phyloP scores from a whole-genome alignment of 1,140 invertebrate species.

The Drosophila baimaii region DNA sequence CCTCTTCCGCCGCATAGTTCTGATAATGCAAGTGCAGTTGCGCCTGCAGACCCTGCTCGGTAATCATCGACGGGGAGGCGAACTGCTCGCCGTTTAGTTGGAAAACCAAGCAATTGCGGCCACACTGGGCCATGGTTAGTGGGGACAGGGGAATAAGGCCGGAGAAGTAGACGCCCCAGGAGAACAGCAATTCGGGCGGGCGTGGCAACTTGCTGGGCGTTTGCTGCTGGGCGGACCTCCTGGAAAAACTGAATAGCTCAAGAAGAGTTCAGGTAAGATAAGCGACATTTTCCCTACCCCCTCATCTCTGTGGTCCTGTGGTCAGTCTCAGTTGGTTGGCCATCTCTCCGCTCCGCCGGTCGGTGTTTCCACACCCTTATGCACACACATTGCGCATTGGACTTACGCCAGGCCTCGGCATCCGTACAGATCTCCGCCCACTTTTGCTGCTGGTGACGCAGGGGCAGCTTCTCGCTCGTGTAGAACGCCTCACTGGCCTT shows the following conservation, averaged over 20 bases:
- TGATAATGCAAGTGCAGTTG: slow-evolving; percentile 71
- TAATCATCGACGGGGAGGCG: slow-evolving; percentile 86
- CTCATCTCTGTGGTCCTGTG: background rate
- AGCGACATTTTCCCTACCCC: background rate
- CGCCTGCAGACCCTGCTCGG: slow-evolving; percentile 56
- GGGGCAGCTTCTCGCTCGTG: slow-evolving; percentile 90
- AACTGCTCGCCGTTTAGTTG: slow-evolving; percentile 95
- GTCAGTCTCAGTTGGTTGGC: slow-evolving; percentile 63
- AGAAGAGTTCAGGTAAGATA: background rate
- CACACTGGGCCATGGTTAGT: slow-evolving; percentile 85
- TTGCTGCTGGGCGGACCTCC: slow-evolving; percentile 37
- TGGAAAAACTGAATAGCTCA: background rate
- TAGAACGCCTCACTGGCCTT: slow-evolving; percentile 91
- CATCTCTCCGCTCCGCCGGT: slow-evolving; percentile 23
- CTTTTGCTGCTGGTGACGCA: slow-evolving; percentile 86
- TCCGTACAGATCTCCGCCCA: slow-evolving; percentile 86
- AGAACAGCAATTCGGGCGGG: slow-evolving; percentile 87
- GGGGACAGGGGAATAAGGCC: slow-evolving; percentile 89
- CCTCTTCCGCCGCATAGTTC: slow-evolving; percentile 57
- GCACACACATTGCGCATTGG: slow-evolving; percentile 77
- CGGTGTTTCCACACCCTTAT: slow-evolving; percentile 77
- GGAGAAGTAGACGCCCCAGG: slow-evolving; percentile 94
- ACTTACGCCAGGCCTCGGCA: slow-evolving; percentile 69
- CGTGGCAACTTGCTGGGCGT: slow-evolving; percentile 51
- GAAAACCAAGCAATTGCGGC: slow-evolving; percentile 92